A percentile compares a stretch with the other conserved stretches of the same genome.
phyloP scores from a whole-genome alignment of 2,888 invertebrate genomes.

The Erannis defoliaria region DNA sequence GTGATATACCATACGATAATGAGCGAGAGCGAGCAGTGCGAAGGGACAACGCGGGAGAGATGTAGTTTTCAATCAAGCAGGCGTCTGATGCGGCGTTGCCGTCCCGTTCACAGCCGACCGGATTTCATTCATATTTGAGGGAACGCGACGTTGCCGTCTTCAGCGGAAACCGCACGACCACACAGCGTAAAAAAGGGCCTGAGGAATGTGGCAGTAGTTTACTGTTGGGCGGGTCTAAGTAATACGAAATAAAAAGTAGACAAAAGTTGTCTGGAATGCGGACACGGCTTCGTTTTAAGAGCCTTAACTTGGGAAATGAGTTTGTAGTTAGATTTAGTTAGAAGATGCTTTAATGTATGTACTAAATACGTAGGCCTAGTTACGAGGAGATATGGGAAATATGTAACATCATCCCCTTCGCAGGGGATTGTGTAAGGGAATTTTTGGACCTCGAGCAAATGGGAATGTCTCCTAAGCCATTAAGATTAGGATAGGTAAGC shows the following conservation, averaged over 20 bases:
- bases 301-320: constrained; percentile 17
- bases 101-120: constrained; percentile 77
- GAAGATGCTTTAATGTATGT: not conserved
- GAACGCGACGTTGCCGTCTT: constrained; percentile 83
- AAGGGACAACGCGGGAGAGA: constrained; percentile 77
- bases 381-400: no score
- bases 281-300: constrained; percentile 60
- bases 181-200: constrained; percentile 85
- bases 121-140: constrained; percentile 86
- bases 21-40: constrained; percentile 52
- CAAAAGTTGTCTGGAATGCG: constrained; percentile 75
- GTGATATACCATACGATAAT: constrained; percentile 44
- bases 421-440: no score
- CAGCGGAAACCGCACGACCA: constrained; percentile 85
- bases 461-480: not conserved
- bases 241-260: constrained; percentile 77
- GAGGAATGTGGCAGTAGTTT: constrained; percentile 82
- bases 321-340: constrained; percentile 13
- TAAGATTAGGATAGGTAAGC: not conserved
- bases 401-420: no score
- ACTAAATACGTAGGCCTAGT: no score
- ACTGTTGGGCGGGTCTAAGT: constrained; percentile 82
- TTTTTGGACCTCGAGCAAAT: no score
- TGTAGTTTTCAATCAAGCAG: constrained; percentile 83
- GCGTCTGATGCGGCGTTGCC: constrained; percentile 85